phyloP scores from a whole-genome alignment of 2,888 invertebrate genomes.

The Osmoderma eremita region DNA sequence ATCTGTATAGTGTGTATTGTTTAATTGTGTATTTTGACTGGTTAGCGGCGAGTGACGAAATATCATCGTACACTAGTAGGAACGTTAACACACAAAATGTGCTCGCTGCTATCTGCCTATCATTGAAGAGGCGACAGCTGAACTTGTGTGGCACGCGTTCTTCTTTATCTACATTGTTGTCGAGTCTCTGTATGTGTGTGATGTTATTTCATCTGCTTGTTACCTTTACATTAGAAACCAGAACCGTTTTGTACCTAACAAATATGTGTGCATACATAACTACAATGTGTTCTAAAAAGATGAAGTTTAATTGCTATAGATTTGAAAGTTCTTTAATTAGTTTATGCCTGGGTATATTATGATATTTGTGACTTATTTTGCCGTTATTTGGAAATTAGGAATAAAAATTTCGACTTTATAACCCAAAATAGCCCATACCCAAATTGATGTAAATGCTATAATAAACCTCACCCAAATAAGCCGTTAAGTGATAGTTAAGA shows the following conservation, averaged over 20 bases:
- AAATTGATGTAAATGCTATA: too few relatives aligned
- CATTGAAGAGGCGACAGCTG: slow-evolving; percentile 28
- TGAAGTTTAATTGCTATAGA: too few relatives aligned
- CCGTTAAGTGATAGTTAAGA: too few relatives aligned
- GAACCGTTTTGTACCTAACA: slow-evolving; percentile 27
- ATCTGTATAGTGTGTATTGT: slow-evolving; percentile 19
- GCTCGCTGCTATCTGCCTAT: slow-evolving; percentile 12
- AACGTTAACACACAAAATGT: slow-evolving; percentile 31
- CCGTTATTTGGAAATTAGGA: too few relatives aligned
- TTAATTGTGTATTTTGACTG: slow-evolving; percentile 38
- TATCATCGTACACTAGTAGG: background rate
- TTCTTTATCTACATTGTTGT: slow-evolving; percentile 39
- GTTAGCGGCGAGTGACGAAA: slow-evolving; percentile 18
- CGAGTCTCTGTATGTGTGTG: slow-evolving; percentile 8
- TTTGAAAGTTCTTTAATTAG: too few relatives aligned
- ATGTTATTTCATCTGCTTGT: slow-evolving; percentile 34
- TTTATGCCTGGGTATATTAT: too few relatives aligned
- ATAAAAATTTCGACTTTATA: too few relatives aligned
- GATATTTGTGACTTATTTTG: too few relatives aligned
- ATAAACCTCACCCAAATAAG: too few relatives aligned
- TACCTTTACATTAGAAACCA: slow-evolving; percentile 26
- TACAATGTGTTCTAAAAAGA: too few relatives aligned
- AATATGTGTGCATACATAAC: background rate
- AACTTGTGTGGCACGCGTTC: slow-evolving; percentile 36
- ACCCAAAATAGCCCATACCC: too few relatives aligned